Base-by-base conservation (phyloP, 2,797 vertebrate species). In the Anisognathus igniventris region DNA sequence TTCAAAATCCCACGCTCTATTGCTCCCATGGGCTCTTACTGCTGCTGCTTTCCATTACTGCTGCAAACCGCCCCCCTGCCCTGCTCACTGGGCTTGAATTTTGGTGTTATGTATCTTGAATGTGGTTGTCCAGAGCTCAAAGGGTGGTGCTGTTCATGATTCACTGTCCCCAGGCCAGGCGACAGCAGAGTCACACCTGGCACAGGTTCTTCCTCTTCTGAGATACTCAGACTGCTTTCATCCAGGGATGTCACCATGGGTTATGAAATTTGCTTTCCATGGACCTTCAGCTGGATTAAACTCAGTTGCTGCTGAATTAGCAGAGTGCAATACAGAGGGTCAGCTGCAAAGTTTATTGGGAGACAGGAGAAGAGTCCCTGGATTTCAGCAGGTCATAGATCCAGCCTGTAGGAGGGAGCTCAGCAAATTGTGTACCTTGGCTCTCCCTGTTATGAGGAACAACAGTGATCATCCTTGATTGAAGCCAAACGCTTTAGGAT, bases 211-310 rank as follows among this genome's bases (percentile, higher is more conserved):
- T 68, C 39, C 24, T 60, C 70, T 84, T 64, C 50, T 10, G 21
- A 44, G 12, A 20, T 35, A 60, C 14, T 53, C 44, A 48, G 9
- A 13, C 20, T 2, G 2, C 25, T n/a, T 70, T 79, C 60, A 28
- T 2, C 67, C 25, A 28, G 20, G 11, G 11, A n/a, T 57, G 20
- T 3, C 72, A 64, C 10, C 11, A 4, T 0, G 7, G 7, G 28
- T 35, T 73, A 85, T 67, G n/a, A 71, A 81, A 67, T 84, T 79
- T 47, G 17, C 33, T 88, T 71, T 75, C 18, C 35, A 37, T 30
- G 35, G 22, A 42, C 24, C 5, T 91, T 82, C 53, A 51, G 25
- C 3, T 71, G 50, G 7, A 30, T 80, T 82, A 53, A 94, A 78
- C 13, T 84, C 54, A 35, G 7, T 15, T 54, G 20, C 47, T 71